Evolutionary conservation across 2,888 invertebrate species (phyloP), one percentile per base, ranked within the genome.

Genomic region (Ceriagrion tenellum): DNA sequence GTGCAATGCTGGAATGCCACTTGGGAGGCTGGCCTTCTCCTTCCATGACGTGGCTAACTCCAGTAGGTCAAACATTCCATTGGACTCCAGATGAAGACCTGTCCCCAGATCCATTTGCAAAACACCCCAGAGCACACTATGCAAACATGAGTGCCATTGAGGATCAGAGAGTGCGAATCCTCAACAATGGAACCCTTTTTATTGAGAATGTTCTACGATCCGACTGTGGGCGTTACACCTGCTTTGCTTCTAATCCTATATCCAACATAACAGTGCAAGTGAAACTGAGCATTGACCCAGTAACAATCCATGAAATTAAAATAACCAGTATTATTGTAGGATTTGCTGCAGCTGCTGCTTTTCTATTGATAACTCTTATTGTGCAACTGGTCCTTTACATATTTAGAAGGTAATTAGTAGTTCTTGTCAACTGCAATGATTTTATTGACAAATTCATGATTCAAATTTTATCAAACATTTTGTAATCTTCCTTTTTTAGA

Each of bases 241-340:
- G 99, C 96, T 98, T 98, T 96, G 99, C 98, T 88, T 98, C 98
- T 96, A 99, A 99, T 97, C 98, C 98, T 30, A 97, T 98, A 96
- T 98, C 98, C 95, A 99, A 99, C 96, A 97, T 98, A 59, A 98
- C 99, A 2, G 98, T 98, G 90, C 98, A 98, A 96, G 98, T 99
- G 56, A 97, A 98, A 95, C 97, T 99, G 95, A 98, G 98, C 96
- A 98, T 99, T 96, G 99, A 99, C 97, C 99, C 99, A 35, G 98
- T 98, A 96, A 98, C 98, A 95, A 98, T 99, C 97, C 98, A 98
- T 96, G 98, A 98, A 96, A 98, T 99, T 95, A 98, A 99, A 97
- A 98, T 99, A 96, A 97, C 98, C 96, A 99, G 99, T 97, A 97
- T 99, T 96, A 97, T 98, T 95, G 98, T 98, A 95, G 99, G 99